phyloP scores from a whole-genome alignment of 2,888 invertebrate genomes.

The Meghimatium bilineatum region DNA sequence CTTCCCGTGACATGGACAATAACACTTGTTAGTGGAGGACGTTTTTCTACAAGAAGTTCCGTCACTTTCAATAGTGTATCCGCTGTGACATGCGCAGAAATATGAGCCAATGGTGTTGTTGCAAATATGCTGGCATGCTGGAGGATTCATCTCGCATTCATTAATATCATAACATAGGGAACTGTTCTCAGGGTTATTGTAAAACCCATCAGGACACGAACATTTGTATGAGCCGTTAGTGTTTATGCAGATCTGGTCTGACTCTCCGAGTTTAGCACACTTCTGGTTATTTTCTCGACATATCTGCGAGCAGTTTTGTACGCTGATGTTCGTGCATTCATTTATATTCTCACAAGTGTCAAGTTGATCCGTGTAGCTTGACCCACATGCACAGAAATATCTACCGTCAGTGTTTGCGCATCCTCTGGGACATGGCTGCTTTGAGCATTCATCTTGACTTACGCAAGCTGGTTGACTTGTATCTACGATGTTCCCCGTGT shows the following conservation, averaged over 20 bases:
- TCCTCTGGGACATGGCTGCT: not conserved
- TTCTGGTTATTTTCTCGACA: constrained; percentile 4
- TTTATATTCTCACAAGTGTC: not conserved
- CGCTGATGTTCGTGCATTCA: not conserved
- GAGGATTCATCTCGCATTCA: constrained; percentile 1
- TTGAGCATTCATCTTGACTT: not conserved
- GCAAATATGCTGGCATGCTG: constrained; percentile 15
- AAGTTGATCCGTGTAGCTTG: not conserved
- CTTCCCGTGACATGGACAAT: not conserved
- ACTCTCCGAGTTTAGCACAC: not conserved
- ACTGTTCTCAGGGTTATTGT: not conserved
- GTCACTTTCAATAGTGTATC: constrained; percentile 1
- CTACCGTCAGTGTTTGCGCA: not conserved
- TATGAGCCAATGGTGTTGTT: constrained; percentile 30
- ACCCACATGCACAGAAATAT: not conserved
- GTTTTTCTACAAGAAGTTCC: constrained; percentile 10
- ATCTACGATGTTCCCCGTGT: not conserved
- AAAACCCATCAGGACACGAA: constrained; percentile 11
- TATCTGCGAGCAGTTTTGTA: constrained; percentile 13
- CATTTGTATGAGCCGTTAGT: constrained; percentile 16
- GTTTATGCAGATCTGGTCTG: not conserved
- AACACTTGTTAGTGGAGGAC: not conserved
- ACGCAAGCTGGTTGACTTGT: not conserved
- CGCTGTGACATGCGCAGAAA: constrained; percentile 30
- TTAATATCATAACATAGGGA: constrained; percentile 24